Evolutionary conservation across 2,113 vertebrate genomes (phyloP), one percentile per base, ranked within the genome.

Genomic region (Thamnophis sirtalis): DNA sequence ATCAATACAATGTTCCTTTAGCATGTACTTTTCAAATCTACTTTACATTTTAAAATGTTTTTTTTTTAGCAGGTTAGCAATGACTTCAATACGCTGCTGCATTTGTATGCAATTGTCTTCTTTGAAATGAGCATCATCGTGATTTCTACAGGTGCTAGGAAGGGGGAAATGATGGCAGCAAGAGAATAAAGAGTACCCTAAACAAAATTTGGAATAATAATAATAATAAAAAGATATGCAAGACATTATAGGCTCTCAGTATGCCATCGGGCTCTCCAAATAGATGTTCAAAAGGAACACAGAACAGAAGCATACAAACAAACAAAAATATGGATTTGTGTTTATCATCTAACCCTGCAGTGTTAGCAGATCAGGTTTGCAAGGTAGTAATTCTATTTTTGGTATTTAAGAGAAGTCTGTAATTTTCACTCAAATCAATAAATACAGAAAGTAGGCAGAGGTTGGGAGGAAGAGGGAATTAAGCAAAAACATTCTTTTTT

Each of bases 131-230:
- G 94, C 94, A 95, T 96, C 89, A 93, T 92, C 94, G 93, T 95
- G 91, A 96, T 96, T 96, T 96, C 95, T 95, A 97, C 96, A 97
- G 96, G 97, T 98, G 95, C 94, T 94, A 92, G 95, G 93, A 94
- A 85, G 91, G n/a, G 84, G 0, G 89, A 13, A 7, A 53, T 63
- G 28, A 63, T 17, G 43, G n/a, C 4, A 33, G 60, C 13, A 15
- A 38, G 28, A 53, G 22, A 10, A 19, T 17, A 53, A 94, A 93
- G 33, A 86, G 91, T 92, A 92, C 9, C 33, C 33, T 80, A 54
- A 68, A n/a, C 28, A 51, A 89, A 85, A 58, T 28, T 84, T 28
- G 48, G 58, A 93, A 95, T 93, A 91, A 43, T 43, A 43, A 43
- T 43, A 43, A 43, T 43, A 43, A 95, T 93, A 49, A 91, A 84